Base-by-base conservation (phyloP, 2,113 vertebrate species). In the Neodontobutis hainanensis region DNA sequence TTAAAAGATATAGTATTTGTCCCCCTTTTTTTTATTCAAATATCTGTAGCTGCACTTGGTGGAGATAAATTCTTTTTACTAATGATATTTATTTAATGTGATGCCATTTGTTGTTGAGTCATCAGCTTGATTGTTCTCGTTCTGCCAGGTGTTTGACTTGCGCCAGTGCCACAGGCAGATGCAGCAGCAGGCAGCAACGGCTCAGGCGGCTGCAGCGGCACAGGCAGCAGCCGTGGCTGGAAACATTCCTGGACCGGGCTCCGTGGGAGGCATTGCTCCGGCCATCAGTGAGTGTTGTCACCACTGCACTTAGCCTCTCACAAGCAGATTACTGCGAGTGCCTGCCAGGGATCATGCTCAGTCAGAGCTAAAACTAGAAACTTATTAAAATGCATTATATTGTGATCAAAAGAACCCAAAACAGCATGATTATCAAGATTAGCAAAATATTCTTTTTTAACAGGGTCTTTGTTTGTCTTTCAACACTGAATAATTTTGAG, bases 171-270 rank as follows among this genome's bases (percentile, higher is more conserved):
- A 99, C 64, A 91, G 97, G 40, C 97, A 99, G 91, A 98, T 99
- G 97, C 97, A 99, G 76, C 97, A 99, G 87, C 97, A 99, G 89
- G 97, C 97, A 0, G 97, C 97, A 7, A 99, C 97, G 0, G 97
- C 97, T 0, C 96, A 98, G 68, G 97, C 96, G 0, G 97, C 97
- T 1, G 96, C 96, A 0, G 94, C 96, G 0, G 97, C 97, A 0
- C 97, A 98, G 62, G 97, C 97, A 0, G 97, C 97, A 0, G 97
- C 97, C 0, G 97, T 99, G 62, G 96, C 97, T 0, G 97, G 97
- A 11, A 98, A 98, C 89, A 98, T 99, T 89, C 97, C 97, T 0
- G 97, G 97, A 3, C 97, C 97, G 0, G 96, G 97, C 35, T 98
- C 97, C 4, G 96, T 99, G 43, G 97, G 97, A 42, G 97, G 97